A percentile compares a stretch with the other conserved stretches of the same genome.
phyloP scores from a whole-genome alignment of 2,113 vertebrate genomes.

The Lathamus discolor region DNA sequence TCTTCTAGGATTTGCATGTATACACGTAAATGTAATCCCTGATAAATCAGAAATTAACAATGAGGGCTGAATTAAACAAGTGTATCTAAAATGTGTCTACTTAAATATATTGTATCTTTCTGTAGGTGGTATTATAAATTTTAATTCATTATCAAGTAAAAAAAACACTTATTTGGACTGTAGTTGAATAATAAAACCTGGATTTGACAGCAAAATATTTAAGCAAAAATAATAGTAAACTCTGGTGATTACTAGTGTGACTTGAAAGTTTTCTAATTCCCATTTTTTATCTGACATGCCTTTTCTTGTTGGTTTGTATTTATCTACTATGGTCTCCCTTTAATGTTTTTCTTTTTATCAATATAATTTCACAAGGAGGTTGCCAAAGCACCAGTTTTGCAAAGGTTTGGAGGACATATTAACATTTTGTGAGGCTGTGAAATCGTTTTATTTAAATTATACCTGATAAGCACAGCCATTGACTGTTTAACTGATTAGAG shows the following conservation, averaged over 20 bases:
- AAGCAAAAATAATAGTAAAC: background rate
- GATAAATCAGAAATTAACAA: background rate
- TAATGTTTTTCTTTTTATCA: background rate
- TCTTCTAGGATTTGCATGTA: background rate
- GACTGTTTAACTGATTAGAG: background rate
- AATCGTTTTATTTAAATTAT: background rate
- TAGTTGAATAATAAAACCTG: background rate
- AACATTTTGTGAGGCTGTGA: background rate
- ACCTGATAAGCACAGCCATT: background rate
- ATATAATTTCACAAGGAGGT: background rate
- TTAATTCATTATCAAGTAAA: background rate
- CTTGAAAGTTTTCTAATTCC: background rate
- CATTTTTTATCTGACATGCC: accelerated
- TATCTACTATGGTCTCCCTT: background rate
- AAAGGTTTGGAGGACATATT: background rate
- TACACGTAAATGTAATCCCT: accelerated
- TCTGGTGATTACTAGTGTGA: background rate
- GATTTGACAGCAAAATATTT: background rate
- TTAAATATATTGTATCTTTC: background rate
- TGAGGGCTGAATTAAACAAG: background rate
- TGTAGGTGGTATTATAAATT: background rate
- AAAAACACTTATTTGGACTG: background rate
- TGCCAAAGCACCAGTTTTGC: background rate
- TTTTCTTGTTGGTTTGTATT: background rate
- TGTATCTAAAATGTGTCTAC: background rate